These are phyloP conservation scores for Diglossa cyanea DNA, from an alignment of 2,797 vertebrate genomes.

Conservation along the genomic window DNA sequence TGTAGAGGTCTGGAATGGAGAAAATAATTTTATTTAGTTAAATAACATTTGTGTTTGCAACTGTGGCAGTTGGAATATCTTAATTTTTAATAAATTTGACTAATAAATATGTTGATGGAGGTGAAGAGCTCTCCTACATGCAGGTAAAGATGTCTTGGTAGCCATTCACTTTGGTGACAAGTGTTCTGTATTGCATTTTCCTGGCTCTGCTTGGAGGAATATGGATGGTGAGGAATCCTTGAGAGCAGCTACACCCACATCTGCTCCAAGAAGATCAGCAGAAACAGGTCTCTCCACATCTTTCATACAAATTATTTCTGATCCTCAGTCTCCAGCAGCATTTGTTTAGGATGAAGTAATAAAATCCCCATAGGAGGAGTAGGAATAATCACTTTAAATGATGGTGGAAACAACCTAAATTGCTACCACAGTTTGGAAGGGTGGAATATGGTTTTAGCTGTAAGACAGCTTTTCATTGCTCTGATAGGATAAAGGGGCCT, in stretches of 20 bases:
- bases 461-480: neutral
- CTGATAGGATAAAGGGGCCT: neutral
- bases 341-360: neutral
- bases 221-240: neutral
- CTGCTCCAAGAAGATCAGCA: neutral
- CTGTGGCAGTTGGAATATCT: neutral
- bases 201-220: neutral
- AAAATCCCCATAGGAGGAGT: neutral
- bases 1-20: neutral
- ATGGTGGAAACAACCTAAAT: neutral
- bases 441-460: neutral
- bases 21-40: neutral
- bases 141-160: neutral
- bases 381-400: neutral
- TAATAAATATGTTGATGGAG: neutral
- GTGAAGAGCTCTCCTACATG: neutral
- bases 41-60: neutral
- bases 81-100: neutral
- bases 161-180: neutral
- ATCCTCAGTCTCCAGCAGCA: neutral
- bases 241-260: neutral
- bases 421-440: neutral
- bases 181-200: neutral
- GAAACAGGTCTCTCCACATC: neutral
- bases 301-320: neutral